Evolutionary conservation across 1,140 invertebrate species (phyloP).

Genomic region (Zaprionus nigranus): DNA sequence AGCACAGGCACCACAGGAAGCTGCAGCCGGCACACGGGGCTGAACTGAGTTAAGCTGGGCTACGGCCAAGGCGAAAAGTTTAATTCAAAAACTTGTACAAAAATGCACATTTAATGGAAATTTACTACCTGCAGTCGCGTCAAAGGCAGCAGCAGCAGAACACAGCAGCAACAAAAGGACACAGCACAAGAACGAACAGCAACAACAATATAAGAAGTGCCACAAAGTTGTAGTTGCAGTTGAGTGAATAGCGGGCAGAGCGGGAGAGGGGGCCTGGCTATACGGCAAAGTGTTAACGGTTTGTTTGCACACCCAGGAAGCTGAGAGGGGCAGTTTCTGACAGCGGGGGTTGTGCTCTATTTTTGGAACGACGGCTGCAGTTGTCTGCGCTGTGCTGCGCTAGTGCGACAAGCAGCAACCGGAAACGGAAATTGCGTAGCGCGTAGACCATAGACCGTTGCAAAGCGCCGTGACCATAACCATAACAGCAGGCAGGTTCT

Average conservation of each 20-base stretch:
- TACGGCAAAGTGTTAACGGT: constrained; percentile 77
- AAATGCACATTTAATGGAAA: constrained; percentile 84
- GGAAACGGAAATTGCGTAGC: constrained; percentile 82
- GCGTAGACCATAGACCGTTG: constrained; percentile 42
- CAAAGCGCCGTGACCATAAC: constrained; percentile 47
- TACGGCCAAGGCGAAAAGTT: constrained; percentile 77
- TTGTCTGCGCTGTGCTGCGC: constrained; percentile 54
- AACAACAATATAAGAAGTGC: constrained; percentile 57
- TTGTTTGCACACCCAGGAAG: constrained; percentile 70
- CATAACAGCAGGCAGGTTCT: constrained; percentile 37
- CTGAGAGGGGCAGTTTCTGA: not conserved
- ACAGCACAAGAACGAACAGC: constrained; percentile 4
- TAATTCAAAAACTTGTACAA: constrained; percentile 84
- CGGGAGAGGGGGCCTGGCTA: constrained; percentile 5
- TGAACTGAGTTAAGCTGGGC: constrained; percentile 51
- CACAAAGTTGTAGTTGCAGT: constrained; percentile 70
- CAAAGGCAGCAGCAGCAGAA: constrained; percentile 62
- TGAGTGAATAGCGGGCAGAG: constrained; percentile 13
- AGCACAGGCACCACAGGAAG: constrained; percentile 40
- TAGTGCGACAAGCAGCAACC: constrained; percentile 59
- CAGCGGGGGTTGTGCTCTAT: constrained; percentile 9
- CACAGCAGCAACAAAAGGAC: constrained; percentile 36
- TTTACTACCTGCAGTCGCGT: constrained; percentile 81
- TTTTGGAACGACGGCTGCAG: constrained; percentile 43
- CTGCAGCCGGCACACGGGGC: constrained; percentile 11